Base-by-base conservation (phyloP, 1,140 invertebrate species). In the Trissolcus basalis region DNA sequence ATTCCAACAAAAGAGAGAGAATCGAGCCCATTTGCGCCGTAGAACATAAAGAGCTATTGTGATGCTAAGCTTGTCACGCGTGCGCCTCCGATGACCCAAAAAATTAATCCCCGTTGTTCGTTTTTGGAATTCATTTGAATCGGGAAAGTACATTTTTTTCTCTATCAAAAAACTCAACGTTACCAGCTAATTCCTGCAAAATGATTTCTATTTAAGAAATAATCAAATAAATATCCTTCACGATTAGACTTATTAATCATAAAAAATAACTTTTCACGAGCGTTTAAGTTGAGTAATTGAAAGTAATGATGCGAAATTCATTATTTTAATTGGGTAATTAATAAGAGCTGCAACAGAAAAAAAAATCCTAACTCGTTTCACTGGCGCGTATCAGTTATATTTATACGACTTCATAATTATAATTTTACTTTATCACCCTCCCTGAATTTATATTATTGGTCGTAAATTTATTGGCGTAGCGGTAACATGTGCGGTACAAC, bases 371-470 rank as follows among this genome's bases (percentile, higher is more conserved):
- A n/a, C 45, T 9, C 15, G 47, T 56, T 74, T 67, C 55, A 63
- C 41, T 41, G 19, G 49, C 47, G 45, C 49, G 67, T 63, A 55
- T 36, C 27, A 44, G 61, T 68, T 58, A 51, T 74, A 27, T 27
- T 27, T 27, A 63, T 56, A 74, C 32, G 71, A 56, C 71, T 61
- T 50, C 58, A 51, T 74, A 74, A 74, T 74, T 48, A 63, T 48
- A 68, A 67, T 74, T 68, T 74, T 50, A 65, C 19, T 27, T 74
- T 74, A 60, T 63, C 53, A 56, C 61, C 61, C 55, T 15, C 56
- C 56, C 65, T 67, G 67, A 73, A 74, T 74, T 68, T 36, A 9
- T 56, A 43, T 74, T 74, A 74, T 74, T 74, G 59, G 63, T 56
- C 70, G 32, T 67, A 65, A 71, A 51, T 64, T 59, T 49, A 44